phyloP scores from a whole-genome alignment of 37 sponge, comb jelly and placozoan species.

The Geodia barretti region DNA sequence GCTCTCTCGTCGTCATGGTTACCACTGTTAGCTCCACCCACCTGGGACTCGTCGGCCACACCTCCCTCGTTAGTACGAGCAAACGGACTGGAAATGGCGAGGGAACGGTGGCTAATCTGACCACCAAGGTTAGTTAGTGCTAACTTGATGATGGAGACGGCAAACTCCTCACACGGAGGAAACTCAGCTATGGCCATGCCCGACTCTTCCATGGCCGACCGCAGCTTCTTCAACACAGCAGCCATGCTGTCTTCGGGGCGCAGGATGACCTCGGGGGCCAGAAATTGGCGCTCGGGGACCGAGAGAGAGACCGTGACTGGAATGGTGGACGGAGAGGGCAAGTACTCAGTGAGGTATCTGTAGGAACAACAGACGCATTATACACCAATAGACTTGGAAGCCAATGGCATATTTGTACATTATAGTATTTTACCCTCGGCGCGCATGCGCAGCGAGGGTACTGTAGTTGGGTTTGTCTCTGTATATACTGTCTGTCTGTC shows the following conservation, averaged over 20 bases:
- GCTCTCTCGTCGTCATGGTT: background rate
- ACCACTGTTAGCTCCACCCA: background rate
- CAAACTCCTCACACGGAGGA: slow-evolving; percentile 51
- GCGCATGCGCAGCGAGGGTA: no score
- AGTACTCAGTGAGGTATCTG: slow-evolving; percentile 57
- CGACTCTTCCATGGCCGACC: slow-evolving; percentile 41
- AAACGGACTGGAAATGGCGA: slow-evolving; percentile 13
- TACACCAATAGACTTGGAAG: no score
- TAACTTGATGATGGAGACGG: slow-evolving; percentile 56
- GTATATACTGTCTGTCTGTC: no score
- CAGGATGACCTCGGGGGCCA: slow-evolving; percentile 36
- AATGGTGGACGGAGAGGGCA: slow-evolving; percentile 60
- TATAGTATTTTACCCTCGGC: no score
- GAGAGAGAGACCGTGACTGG: slow-evolving; percentile 49
- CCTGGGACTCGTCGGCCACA: background rate
- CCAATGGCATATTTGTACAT: no score
- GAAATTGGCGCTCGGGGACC: slow-evolving; percentile 55
- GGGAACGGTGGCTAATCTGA: background rate
- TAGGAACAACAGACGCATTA: no score
- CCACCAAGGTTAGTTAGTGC: background rate
- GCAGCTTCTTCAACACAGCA: slow-evolving; percentile 34
- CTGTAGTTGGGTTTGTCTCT: no score
- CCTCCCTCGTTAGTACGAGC: slow-evolving; percentile 26
- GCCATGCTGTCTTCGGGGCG: slow-evolving; percentile 67
- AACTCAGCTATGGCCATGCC: slow-evolving; percentile 40